phyloP scores from a whole-genome alignment of 2,797 vertebrate genomes.

The Sciurus vulgaris region DNA sequence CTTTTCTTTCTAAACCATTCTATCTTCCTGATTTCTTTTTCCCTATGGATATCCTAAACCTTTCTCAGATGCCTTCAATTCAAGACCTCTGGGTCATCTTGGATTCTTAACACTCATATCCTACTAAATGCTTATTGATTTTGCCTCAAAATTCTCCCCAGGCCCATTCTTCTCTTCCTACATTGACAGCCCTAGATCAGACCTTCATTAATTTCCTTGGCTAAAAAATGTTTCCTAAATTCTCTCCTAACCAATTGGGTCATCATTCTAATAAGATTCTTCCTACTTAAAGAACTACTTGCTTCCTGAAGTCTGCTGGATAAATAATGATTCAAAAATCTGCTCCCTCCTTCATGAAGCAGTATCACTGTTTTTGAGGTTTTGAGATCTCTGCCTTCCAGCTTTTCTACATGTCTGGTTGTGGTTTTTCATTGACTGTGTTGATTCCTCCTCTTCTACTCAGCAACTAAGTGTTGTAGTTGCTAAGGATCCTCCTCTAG shows the following conservation, averaged over 20 bases:
- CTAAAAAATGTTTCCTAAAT: background rate
- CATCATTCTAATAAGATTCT: background rate
- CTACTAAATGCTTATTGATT: background rate
- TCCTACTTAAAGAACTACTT: background rate
- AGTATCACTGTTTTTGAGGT: background rate
- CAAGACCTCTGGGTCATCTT: background rate
- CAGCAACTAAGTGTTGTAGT: background rate
- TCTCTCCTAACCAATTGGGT: background rate
- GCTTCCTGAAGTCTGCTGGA: background rate
- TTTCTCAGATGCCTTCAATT: background rate
- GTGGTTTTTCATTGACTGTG: background rate
- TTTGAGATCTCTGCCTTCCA: background rate
- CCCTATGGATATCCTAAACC: background rate
- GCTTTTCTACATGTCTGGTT: background rate
- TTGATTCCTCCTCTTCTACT: background rate
- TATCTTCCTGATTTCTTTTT: background rate
- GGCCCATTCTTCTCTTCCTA: background rate
- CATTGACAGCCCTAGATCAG: background rate
- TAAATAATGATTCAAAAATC: background rate
- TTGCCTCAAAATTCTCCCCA: slow-evolving; percentile 26
- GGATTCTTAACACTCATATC: background rate
- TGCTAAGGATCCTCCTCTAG: background rate
- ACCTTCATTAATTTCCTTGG: background rate
- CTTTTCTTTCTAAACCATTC: background rate
- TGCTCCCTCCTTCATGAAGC: background rate